Percentiles rank a stretch among this genome's conserved stretches.
phyloP scores from a whole-genome alignment of 2,797 vertebrate genomes.

The Gymnocypris eckloni region DNA sequence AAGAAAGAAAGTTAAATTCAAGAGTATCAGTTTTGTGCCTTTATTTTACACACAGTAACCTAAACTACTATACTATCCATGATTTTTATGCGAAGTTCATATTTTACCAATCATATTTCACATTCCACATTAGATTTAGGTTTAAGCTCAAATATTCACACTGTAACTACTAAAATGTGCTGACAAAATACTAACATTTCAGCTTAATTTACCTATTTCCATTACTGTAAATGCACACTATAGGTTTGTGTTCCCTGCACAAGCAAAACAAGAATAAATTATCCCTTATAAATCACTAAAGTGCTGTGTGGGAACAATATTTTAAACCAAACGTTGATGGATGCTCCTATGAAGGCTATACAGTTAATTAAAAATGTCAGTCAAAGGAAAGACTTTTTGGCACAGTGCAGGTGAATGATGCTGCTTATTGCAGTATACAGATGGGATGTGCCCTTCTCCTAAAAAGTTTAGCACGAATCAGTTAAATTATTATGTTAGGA shows the following conservation, averaged over 20 bases:
- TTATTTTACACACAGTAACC: too few species aligned
- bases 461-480: background rate
- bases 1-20: background rate
- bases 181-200: background rate
- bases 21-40: too few species aligned
- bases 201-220: background rate
- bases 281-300: slow-evolving; percentile 8
- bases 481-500: background rate
- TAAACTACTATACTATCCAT: too few species aligned
- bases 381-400: slow-evolving; percentile 1
- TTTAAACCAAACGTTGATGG: slow-evolving; percentile 1
- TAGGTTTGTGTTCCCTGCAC: background rate
- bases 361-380: slow-evolving; percentile 10
- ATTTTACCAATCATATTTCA: too few species aligned
- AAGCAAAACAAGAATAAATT: background rate
- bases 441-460: slow-evolving; percentile 2
- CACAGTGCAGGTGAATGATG: background rate
- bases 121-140: too few species aligned
- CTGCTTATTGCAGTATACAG: slow-evolving; percentile 18
- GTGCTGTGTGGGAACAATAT: slow-evolving; percentile 23
- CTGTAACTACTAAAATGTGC: background rate
- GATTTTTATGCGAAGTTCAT: too few species aligned
- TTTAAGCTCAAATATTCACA: too few species aligned
- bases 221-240: slow-evolving; percentile 1
- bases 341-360: background rate